phyloP scores from a whole-genome alignment of 1,140 invertebrate genomes.

The Fopius arisanus region DNA sequence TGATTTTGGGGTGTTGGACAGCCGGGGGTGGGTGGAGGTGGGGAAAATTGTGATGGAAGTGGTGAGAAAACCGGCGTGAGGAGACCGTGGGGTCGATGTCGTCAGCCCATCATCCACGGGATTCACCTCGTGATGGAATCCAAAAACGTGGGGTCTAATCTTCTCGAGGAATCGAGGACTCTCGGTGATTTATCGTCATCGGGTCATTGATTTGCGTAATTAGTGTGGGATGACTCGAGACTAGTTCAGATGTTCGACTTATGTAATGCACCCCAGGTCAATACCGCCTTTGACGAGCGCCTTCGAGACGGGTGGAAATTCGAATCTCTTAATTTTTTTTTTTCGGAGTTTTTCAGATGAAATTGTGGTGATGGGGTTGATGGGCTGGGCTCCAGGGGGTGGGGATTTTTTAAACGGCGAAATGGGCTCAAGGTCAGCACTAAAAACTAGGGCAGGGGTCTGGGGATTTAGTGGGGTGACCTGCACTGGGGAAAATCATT shows the following conservation, averaged over 20 bases:
- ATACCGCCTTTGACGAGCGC: conserved; percentile 41
- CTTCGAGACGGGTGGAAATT: conserved; percentile 7
- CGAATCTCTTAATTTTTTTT: neutral
- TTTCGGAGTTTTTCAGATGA: too few species aligned
- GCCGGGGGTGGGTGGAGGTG: too few species aligned
- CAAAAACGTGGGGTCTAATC: too few species aligned
- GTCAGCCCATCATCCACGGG: too few species aligned
- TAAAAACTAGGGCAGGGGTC: neutral
- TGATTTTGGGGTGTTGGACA: neutral
- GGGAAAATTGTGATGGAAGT: too few species aligned
- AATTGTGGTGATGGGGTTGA: too few species aligned
- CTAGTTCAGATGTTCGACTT: conserved; percentile 41
- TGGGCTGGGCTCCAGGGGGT: too few species aligned
- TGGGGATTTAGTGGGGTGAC: neutral
- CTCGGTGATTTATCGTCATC: neutral
- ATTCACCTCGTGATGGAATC: too few species aligned
- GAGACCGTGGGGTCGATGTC: too few species aligned
- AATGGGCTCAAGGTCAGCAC: neutral
- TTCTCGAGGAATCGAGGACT: too few species aligned
- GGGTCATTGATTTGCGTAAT: neutral
- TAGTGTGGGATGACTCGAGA: neutral
- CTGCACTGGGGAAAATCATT: neutral
- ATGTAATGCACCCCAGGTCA: conserved; percentile 52
- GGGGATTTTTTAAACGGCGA: neutral
- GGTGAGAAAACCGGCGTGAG: too few species aligned